Evolutionary conservation across 2,113 vertebrate species (phyloP), one percentile per base, ranked within the genome.

Genomic region (Lepisosteus osseus): DNA sequence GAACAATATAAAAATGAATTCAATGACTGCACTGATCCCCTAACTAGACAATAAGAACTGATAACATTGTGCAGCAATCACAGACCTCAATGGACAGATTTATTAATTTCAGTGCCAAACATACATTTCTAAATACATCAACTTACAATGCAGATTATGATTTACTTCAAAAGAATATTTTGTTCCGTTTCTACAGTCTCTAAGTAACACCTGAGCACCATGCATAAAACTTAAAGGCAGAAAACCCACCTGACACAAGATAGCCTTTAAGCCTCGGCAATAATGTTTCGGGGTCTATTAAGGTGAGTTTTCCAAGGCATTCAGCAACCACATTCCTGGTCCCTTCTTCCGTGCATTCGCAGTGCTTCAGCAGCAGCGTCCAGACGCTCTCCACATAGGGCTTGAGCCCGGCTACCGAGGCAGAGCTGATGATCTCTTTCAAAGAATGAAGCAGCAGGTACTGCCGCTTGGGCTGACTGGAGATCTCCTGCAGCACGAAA

Each of bases 341-440:
- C 75, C 97, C 97, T 77, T 99, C 97, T 89, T 99, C 97, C 69
- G 95, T 95, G 86, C 97, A 98, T 84, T 99, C 97, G 72, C 95
- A 97, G 87, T 99, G 97, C 84, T 97, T 98, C 77, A 99, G 89
- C 76, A 99, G 88, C 82, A 99, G 92, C 57, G 95, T 81, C 97
- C 97, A 99, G 65, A 99, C 95, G 9, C 91, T 95, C 87, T 99
- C 97, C 80, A 98, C 97, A 71, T 99, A 98, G 0, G 96, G 96
- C 90, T 97, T 96, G 80, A 99, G 92, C 69, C 97, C 97, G 0
- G 90, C 80, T 72, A 99, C 97, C 0, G 95, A 94, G 0, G 97
- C 95, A 42, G 97, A 99, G 74, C 97, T 95, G 89, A 99, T 99
- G 82, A 99, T 98, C 88, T 99, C 97, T 85, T 99, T 98, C 82